These are phyloP conservation scores for Colletes gigas DNA, from an alignment of 1,140 invertebrate species.

Conservation along the genomic window DNA sequence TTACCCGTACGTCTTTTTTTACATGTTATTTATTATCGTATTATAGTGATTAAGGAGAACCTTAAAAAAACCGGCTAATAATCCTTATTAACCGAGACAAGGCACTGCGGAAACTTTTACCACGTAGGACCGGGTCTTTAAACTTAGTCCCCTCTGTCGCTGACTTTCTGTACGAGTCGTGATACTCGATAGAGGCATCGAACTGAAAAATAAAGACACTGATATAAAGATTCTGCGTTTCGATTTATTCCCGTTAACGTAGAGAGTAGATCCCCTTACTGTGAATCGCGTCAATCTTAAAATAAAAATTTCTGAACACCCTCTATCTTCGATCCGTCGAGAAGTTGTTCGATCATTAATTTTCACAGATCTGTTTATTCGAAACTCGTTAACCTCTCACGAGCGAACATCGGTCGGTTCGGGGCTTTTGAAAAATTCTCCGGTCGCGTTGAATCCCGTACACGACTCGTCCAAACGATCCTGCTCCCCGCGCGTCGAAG, in stretches of 20 bases:
- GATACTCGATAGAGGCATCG: constrained; percentile 47
- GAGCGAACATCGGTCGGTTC: neutral
- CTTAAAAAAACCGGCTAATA: constrained; percentile 32
- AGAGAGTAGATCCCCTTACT: too few relatives aligned
- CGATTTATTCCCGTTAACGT: too few relatives aligned
- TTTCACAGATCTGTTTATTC: neutral
- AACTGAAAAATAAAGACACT: constrained; percentile 63
- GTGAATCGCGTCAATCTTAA: neutral
- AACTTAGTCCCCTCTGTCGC: constrained; percentile 57
- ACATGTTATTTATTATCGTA: constrained; percentile 69
- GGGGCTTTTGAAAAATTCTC: constrained; percentile 35
- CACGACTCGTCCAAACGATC: neutral
- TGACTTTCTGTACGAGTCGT: constrained; percentile 56
- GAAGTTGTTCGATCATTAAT: constrained; percentile 18
- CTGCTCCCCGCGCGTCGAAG: neutral
- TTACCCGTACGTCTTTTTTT: constrained; percentile 60
- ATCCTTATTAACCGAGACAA: constrained; percentile 52
- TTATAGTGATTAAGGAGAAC: constrained; percentile 47
- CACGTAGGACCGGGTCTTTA: constrained; percentile 49
- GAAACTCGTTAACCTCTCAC: constrained; percentile 12
- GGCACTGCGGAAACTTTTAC: constrained; percentile 56
- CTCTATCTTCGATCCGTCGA: neutral
- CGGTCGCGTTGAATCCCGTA: constrained; percentile 14
- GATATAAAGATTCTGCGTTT: constrained; percentile 19
- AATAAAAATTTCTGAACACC: neutral